Percentiles rank a stretch among this genome's conserved stretches.
Evolutionary conservation across 2,113 vertebrate genomes (phyloP).

Genomic region (Spilogale gracilis): DNA sequence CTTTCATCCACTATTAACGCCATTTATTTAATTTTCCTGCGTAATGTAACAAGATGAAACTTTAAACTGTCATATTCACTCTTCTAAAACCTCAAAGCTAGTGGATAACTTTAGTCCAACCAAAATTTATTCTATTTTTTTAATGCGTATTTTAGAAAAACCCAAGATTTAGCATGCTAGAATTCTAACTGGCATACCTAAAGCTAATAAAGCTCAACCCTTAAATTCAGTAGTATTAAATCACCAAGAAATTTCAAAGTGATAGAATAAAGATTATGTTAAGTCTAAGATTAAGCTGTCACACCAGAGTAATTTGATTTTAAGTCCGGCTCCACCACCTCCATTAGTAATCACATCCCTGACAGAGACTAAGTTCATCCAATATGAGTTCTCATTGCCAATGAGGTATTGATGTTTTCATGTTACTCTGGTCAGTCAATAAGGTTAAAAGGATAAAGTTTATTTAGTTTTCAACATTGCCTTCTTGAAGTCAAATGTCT

Average conservation of each 20-base stretch:
- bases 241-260: conserved; percentile 68
- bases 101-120: background rate
- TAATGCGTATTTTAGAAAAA: background rate
- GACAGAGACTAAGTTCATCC: conserved; percentile 76
- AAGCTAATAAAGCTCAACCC: conserved; percentile 12
- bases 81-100: conserved; percentile 22
- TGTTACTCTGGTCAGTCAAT: conserved; percentile 82
- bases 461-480: conserved; percentile 83
- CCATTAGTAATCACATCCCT: conserved; percentile 74
- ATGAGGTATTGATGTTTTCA: conserved; percentile 71
- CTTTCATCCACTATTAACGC: background rate
- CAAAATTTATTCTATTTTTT: conserved; percentile 16
- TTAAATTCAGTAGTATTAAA: conserved; percentile 62
- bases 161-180: background rate
- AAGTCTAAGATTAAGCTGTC: conserved; percentile 74
- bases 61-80: background rate
- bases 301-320: conserved; percentile 76
- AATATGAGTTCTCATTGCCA: conserved; percentile 68
- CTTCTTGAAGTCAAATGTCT: conserved; percentile 84
- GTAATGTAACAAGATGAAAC: background rate
- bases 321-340: conserved; percentile 60
- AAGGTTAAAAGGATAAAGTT: conserved; percentile 82
- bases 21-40: background rate
- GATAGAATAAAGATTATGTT: conserved; percentile 55
- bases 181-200: background rate